Evolutionary conservation across 2,113 vertebrate genomes (phyloP).

Genomic region (Xenopus borealis): DNA sequence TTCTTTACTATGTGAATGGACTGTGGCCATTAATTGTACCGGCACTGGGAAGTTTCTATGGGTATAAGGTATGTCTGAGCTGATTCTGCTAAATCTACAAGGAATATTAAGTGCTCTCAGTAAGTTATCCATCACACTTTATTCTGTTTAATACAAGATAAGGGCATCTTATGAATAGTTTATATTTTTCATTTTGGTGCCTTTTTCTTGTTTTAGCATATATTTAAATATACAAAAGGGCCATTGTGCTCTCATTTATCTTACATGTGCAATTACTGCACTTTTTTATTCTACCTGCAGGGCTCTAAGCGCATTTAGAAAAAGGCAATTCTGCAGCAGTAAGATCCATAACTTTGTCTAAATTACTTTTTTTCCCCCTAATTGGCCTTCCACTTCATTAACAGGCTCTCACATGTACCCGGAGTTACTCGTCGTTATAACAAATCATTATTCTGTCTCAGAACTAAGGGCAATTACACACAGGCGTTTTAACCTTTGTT

Average conservation of each 20-base stretch:
- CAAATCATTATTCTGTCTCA: neutral
- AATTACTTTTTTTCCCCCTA: neutral
- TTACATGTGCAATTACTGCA: constrained; percentile 10
- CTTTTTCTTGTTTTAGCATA: neutral
- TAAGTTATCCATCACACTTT: too few species aligned
- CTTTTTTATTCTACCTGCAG: constrained; percentile 12
- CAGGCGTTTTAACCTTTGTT: too few species aligned
- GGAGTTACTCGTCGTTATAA: neutral
- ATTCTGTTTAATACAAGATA: too few species aligned
- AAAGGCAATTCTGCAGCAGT: constrained; percentile 17
- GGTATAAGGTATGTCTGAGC: too few species aligned
- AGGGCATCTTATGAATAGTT: too few species aligned
- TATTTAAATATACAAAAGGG: constrained; percentile 10
- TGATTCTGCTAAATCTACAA: too few species aligned
- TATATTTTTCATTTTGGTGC: neutral
- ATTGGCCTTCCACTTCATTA: constrained; percentile 8
- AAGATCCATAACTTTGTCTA: constrained; percentile 10
- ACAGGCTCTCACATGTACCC: constrained; percentile 13
- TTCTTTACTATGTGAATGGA: too few species aligned
- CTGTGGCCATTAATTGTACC: too few species aligned
- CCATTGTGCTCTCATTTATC: constrained; percentile 16
- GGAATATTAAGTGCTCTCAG: too few species aligned
- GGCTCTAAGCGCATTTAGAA: neutral
- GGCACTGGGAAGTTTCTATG: too few species aligned
- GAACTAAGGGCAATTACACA: too few species aligned